Base-by-base conservation (phyloP, 2,797 vertebrate species). In the Sarcophilus harrisii region DNA sequence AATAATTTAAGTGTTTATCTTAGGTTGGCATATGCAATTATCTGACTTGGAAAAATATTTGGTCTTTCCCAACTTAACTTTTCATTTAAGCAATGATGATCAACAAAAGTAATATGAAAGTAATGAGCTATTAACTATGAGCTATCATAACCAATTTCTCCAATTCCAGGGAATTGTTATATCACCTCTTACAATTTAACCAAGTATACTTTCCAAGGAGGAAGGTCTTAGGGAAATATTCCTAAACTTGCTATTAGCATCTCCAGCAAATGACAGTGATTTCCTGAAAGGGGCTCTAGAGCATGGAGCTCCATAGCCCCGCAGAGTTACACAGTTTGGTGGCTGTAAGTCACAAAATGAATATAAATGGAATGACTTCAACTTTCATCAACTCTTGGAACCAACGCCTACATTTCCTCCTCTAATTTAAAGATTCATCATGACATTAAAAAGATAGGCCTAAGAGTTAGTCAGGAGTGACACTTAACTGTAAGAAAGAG, bases 121-220 rank as follows among this genome's bases (percentile, higher is more conserved):
- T 87, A 49, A 87, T 49, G 24, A 45, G 1, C 8, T 45, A 66
- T 66, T 66, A 66, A 38, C 24, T 81, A 81, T 21, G 66, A 10
- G n/a, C 21, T 62, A 29, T 14, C 92, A 94, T 97, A 93, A 81
- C 94, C 27, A 97, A 95, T 54, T 62, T 0, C 3, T 62, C 30
- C 3, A 93, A 93, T 57, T 92, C 27, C 94, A 89, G 38, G 16
- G 62, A 6, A 91, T 55, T 28, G 90, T 92, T 30, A 29, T 29
- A 93, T 60, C 92, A 95, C 3, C 18, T 66, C 30, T 62, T 91
- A 27, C 28, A 94, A 93, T 12, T 94, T 91, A 91, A 18, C 28
- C 45, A 94, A 92, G 60, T 92, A 94, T 89, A 97, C 13, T 58
- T 5, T 93, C 45, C 38, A 66, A 58, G 91, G 49, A 94, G 8